Conservation (phyloP, 2,797 vertebrate genomes). For the Menidia menidia region DNA sequence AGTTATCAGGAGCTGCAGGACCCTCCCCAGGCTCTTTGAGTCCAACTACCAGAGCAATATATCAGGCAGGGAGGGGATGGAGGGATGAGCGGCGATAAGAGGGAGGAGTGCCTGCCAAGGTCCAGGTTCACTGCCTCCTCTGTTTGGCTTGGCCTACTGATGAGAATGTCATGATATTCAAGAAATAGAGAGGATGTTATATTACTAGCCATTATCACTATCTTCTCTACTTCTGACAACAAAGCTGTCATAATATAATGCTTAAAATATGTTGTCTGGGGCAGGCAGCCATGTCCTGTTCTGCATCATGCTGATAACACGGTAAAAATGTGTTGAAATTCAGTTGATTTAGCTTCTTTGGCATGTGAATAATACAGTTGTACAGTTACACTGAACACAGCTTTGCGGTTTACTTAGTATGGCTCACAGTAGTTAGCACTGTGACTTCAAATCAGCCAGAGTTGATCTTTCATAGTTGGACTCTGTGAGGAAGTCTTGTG, state of each 20-base stretch:
- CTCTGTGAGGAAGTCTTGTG: background rate
- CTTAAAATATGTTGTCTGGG: constrained; percentile 50
- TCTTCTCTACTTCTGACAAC: constrained; percentile 23
- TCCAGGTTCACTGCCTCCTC: constrained; percentile 63
- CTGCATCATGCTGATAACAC: constrained; percentile 20
- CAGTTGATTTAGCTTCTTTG: constrained; percentile 1
- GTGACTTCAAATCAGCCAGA: background rate
- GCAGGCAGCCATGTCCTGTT: constrained; percentile 31
- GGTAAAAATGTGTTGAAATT: constrained; percentile 20
- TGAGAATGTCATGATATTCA: constrained; percentile 42
- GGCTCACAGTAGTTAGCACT: background rate
- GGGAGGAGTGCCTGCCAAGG: constrained; percentile 64
- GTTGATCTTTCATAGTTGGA: too few relatives aligned
- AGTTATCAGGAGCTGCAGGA: constrained; percentile 74
- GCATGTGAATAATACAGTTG: background rate
- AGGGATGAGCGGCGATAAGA: constrained; percentile 46
- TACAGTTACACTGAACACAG: constrained; percentile 5
- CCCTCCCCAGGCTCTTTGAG: constrained; percentile 51
- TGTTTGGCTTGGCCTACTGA: constrained; percentile 76
- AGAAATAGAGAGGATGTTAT: constrained; percentile 32
- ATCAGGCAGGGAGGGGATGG: constrained; percentile 58
- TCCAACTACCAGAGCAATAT: constrained; percentile 55
- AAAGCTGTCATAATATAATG: constrained; percentile 53
- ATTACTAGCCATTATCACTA: constrained; percentile 41
- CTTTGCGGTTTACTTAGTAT: background rate